phyloP scores from a whole-genome alignment of 2,113 vertebrate genomes.

The Cyprinodon variegatus region DNA sequence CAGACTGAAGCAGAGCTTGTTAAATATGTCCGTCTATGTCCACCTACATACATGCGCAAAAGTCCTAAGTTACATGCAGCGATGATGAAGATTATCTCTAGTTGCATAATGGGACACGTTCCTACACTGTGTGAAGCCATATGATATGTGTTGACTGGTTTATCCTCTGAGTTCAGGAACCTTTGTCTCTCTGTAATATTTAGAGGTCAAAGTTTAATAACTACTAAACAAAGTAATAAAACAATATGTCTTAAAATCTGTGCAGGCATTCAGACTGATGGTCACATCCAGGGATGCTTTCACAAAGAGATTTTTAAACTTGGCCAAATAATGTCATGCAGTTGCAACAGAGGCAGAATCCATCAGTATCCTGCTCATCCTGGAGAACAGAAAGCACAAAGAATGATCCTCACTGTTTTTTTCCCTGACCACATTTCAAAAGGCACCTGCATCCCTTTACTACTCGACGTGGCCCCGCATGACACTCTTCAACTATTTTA shows the following conservation, averaged over 20 bases:
- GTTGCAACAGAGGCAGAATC: too few relatives aligned
- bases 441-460: too few relatives aligned
- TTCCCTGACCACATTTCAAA: too few relatives aligned
- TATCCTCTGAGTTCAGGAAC: not conserved
- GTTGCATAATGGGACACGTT: not conserved
- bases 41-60: not conserved
- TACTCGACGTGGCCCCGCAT: too few relatives aligned
- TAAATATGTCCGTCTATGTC: conserved; percentile 6
- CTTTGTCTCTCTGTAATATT: not conserved
- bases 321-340: too few relatives aligned
- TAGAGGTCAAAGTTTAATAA: not conserved
- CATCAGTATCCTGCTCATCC: too few relatives aligned
- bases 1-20: conserved; percentile 17
- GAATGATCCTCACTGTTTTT: too few relatives aligned
- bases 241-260: not conserved
- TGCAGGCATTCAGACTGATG: too few relatives aligned
- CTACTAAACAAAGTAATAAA: not conserved
- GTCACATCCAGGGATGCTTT: too few relatives aligned
- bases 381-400: too few relatives aligned
- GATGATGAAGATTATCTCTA: conserved; percentile 12
- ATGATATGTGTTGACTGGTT: not conserved
- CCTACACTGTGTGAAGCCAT: not conserved
- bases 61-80: not conserved
- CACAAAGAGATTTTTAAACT: too few relatives aligned
- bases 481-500: too few relatives aligned